Evolutionary conservation across 2,113 vertebrate genomes (phyloP), one percentile per base, ranked within the genome.

Genomic region (Nycticryphes semicollaris): DNA sequence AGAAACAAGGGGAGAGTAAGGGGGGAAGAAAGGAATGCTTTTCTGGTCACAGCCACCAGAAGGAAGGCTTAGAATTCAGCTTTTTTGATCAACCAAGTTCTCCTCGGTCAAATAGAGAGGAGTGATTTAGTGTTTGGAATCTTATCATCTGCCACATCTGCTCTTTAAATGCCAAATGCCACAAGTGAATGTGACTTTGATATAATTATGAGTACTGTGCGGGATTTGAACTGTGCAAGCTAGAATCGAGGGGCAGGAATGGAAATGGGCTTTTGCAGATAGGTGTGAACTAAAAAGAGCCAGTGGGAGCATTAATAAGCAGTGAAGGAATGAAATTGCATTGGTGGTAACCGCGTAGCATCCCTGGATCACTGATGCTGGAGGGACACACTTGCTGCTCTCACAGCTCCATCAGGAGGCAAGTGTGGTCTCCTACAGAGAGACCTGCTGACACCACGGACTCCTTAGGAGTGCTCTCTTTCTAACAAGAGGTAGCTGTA

Each of bases 341-440:
- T 5, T 75, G 60, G 25, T 15, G 31, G 64, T 74, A 50, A n/a
- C 15, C 39, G 15, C 2, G 0, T 9, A 12, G 41, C 62, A 18
- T 54, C 0, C 0, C 12, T 20, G 56, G 28, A 5, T 39, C 1
- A 12, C 7, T n/a, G 48, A 67, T 51, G 8, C 14, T 37, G 81
- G 80, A 78, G 77, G 60, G 64, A 33, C 20, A 2, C 17, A 12
- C 41, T 13, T 66, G 33, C 22, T 70, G 1, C 57, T 82, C 66
- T 20, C 35, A n/a, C 60, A 78, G 70, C 78, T 82, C 48, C n/a
- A 2, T 27, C 84, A 54, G 72, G 53, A 76, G 50, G 20, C 43
- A 72, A 24, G 50, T 19, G 15, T 43, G 54, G 54, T 33, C 54
- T 74, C 35, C 2, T 3, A 1, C 39, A 60, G 73, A 89, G 56